Base-by-base conservation (phyloP, 1,140 invertebrate genomes). In the Meloidogyne floridensis region DNA sequence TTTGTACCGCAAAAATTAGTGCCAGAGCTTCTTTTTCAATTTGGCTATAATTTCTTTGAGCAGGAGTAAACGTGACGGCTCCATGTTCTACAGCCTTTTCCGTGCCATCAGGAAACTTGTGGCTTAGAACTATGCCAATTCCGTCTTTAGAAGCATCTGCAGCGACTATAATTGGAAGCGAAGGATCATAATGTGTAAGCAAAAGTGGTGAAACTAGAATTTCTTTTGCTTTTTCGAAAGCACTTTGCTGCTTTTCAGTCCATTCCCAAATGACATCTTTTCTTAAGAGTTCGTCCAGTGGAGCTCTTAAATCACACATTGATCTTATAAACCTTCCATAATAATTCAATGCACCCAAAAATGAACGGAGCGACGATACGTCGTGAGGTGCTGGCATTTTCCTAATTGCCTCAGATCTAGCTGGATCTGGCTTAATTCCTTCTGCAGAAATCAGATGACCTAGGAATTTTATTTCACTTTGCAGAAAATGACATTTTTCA, bases 21-120 rank as follows among this genome's bases (percentile, higher is more conserved):
- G 91, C 90, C n/a, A 92, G 83, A 8, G 91, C 91, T 88, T 93
- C 92, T 84, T 91, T 92, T 54, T 93, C 91, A 47, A 92, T 91
- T 81, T 91, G 91, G 10, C 90, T 81, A 75, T 93, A 92, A 77
- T 91, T 92, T 84, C 87, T 83, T 84, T 93, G 91, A 7, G 91
- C 84, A 53, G 85, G 70, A n/a, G 85, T 87, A 53, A 93, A 84
- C 1, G 89, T 88, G 73, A 90, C 83, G 10, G 92, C 92, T 11
- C 89, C 91, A 86, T 86, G 84, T 59, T 76, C 77, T 75, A 86
- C 74, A 13, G 81, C 73, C 70, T 86, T 86, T 32, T 77, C 74
- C 18, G 73, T 70, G 15, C 86, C 86, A 80, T 87, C 83, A 7
- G 82, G 71, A 75, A 86, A 86, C 5, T 59, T 65, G 75, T 87